These are phyloP conservation scores for Nesometra sesokonis DNA, from an alignment of 35 echinoderm and acorn worm genomes.

Conservation along the genomic window DNA sequence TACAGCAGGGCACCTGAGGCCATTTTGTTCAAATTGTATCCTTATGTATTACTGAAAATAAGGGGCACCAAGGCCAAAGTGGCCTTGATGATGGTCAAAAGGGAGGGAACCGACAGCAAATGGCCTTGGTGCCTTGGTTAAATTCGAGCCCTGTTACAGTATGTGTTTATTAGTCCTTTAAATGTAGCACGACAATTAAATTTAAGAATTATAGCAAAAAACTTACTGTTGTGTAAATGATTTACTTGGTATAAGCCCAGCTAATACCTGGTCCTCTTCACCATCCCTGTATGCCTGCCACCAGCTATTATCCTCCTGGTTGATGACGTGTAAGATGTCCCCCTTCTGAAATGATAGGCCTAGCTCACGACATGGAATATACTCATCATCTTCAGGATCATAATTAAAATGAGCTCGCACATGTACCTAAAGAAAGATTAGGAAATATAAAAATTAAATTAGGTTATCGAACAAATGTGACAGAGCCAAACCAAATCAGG, in stretches of 20 bases:
- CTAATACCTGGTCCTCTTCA: slow-evolving; percentile 83
- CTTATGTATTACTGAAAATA: no score
- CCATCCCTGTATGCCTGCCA: slow-evolving; percentile 93
- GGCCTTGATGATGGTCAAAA: no score
- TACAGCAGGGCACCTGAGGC: no score
- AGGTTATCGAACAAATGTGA: no score
- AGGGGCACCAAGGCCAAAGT: no score
- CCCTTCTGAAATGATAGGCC: slow-evolving; percentile 87
- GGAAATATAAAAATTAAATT: no score
- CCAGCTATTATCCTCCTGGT: slow-evolving; percentile 83
- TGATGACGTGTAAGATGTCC: slow-evolving; percentile 85
- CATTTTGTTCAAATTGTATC: no score
- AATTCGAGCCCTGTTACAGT: not conserved
- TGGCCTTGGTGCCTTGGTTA: no score
- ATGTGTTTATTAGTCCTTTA: not conserved
- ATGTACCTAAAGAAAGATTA: slow-evolving; percentile 37
- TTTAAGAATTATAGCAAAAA: not conserved
- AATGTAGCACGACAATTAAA: not conserved
- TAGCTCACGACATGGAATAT: slow-evolving; percentile 92
- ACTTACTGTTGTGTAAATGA: slow-evolving; percentile 77
- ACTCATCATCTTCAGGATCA: slow-evolving; percentile 88
- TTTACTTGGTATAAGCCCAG: slow-evolving; percentile 86
- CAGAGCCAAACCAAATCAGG: no score
- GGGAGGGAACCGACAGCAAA: no score
- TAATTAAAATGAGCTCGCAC: slow-evolving; percentile 80